Evolutionary conservation across 37 sponge, comb jelly and placozoan genomes (phyloP), one percentile per base, ranked within the genome.

Genomic region (Theonella swinhoei): DNA sequence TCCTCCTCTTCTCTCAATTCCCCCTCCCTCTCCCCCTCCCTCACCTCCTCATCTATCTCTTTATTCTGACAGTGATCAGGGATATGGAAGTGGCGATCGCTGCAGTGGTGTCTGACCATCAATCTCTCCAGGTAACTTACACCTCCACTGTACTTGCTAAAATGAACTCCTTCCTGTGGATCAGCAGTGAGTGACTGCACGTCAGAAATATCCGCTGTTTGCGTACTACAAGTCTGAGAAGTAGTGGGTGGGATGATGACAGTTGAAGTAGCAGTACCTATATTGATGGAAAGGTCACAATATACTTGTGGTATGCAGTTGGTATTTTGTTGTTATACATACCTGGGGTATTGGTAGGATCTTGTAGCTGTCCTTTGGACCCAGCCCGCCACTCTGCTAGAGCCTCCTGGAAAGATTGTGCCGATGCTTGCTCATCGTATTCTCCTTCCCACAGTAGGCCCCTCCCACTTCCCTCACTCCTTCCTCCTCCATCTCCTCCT

Each of bases 341-440:
- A 32, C 69, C 33, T 8, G 19, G 25, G 33, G 4, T 3, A 20
- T 29, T 31, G 3, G 30, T 22, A 20, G 69, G 19, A 28, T 29
- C 19, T 32, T 68, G 2, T 29, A 22, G 1, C 33, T 68, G 25
- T 28, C 30, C 69, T 33, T 31, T 68, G 30, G 3, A 2, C n/a
- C 78, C 47, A 5, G 47, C 64, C 40, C 95, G 78, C 95, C 95
- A 95, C 32, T 83, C 89, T 26, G 70, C 34, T 3, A 95, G 83
- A 20, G 95, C 95, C 60, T 95, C 87, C 47, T 85, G 89, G 31
- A 95, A 95, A 23, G 89, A 80, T 32, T 78, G 75, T 20, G 95
- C 89, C 72, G 86, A 88, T 19, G 65, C 83, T 39, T 76, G 76
- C 70, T 95, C 92, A 59, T 91, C 85, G 72, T 90, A 95, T 0